Evolutionary conservation across 1,140 invertebrate genomes (phyloP).

Genomic region (Macrobrachium nipponense): DNA sequence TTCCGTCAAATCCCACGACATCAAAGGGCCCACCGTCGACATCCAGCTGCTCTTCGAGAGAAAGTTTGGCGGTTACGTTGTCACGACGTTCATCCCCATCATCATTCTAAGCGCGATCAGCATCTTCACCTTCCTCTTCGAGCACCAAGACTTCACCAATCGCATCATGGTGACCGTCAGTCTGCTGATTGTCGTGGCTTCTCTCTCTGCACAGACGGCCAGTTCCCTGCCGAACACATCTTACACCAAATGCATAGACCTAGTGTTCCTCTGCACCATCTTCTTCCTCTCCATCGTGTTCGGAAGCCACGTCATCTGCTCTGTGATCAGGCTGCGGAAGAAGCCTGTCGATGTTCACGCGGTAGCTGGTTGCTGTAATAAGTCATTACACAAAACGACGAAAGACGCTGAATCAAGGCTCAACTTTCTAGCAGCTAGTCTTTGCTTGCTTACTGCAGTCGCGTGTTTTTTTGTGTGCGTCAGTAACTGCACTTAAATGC

Average conservation of each 20-base stretch:
- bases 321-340: not conserved
- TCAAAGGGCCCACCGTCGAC: not conserved
- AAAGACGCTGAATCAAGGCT: no score
- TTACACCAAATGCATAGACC: conserved; percentile 1
- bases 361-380: no score
- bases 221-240: not conserved
- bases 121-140: not conserved
- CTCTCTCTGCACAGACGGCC: not conserved
- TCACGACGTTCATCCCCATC: conserved; percentile 5
- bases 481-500: no score
- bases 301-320: not conserved
- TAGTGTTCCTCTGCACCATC: not conserved
- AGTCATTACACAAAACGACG: no score
- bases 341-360: no score
- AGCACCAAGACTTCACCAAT: conserved; percentile 8
- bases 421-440: no score
- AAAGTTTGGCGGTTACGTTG: conserved; percentile 1
- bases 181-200: not conserved
- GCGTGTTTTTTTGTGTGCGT: no score
- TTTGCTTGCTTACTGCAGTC: no score
- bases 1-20: not conserved
- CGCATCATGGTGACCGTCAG: conserved; percentile 8
- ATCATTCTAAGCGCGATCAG: not conserved
- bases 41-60: not conserved
- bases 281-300: conserved; percentile 3